A percentile compares a stretch with the other conserved stretches of the same genome.
These are phyloP conservation scores for Aphelenchoides bicaudatus DNA, from an alignment of 2,888 invertebrate species.

Conservation along the genomic window DNA sequence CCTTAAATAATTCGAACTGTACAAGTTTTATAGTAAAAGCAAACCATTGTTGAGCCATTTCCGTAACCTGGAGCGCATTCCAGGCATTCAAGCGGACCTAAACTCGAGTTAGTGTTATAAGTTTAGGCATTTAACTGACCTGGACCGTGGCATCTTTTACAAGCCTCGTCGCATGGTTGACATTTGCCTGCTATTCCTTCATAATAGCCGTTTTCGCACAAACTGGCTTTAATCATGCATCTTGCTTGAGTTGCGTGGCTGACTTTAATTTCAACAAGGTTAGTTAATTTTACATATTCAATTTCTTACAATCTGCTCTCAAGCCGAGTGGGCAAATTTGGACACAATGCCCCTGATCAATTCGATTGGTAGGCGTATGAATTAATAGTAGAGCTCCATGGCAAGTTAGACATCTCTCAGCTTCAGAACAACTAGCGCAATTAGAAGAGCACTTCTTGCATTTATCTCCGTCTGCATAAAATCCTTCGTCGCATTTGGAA, in stretches of 20 bases:
- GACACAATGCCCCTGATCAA: conserved; percentile 59
- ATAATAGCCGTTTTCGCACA: conserved; percentile 55
- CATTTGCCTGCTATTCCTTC: conserved; percentile 45
- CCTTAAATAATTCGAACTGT: no score
- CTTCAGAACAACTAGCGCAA: conserved; percentile 52
- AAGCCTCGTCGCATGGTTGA: conserved; percentile 50
- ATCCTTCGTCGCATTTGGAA: conserved; percentile 54
- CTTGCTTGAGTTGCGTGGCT: conserved; percentile 54
- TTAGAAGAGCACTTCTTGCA: conserved; percentile 54
- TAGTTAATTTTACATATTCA: conserved; percentile 17
- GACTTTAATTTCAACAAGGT: conserved; percentile 37
- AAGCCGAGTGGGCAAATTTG: conserved; percentile 55
- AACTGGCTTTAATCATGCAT: conserved; percentile 50
- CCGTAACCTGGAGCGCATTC: conserved; percentile 49
- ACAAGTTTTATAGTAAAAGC: no score
- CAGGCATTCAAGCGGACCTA: conserved; percentile 52
- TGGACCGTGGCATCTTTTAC: conserved; percentile 51
- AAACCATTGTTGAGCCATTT: conserved; percentile 46
- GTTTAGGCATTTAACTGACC: conserved; percentile 27
- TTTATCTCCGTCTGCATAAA: conserved; percentile 51
- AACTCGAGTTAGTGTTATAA: conserved; percentile 5
- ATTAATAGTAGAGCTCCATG: conserved; percentile 54
- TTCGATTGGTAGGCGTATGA: conserved; percentile 47
- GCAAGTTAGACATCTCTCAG: conserved; percentile 58
- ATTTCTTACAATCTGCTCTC: conserved; percentile 52